phyloP scores from a whole-genome alignment of 2,797 vertebrate genomes.

The Lagorchestes hirsutus region DNA sequence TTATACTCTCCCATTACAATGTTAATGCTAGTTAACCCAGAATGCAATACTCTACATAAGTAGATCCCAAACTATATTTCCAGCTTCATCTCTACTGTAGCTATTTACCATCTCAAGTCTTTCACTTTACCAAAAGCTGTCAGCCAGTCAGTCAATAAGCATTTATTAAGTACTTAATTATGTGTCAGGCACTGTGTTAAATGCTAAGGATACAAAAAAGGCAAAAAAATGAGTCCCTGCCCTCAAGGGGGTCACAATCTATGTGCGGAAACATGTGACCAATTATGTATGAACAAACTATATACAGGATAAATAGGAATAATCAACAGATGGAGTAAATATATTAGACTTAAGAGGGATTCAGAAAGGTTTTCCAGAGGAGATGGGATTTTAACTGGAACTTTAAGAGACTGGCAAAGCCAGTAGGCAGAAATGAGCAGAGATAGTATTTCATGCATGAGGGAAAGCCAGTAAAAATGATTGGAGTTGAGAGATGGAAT shows the following conservation, averaged over 20 bases:
- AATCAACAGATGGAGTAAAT: not conserved
- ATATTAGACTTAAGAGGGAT: not conserved
- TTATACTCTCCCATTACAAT: not conserved
- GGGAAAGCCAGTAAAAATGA: not conserved
- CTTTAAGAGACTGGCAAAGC: not conserved
- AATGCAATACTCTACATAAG: not conserved
- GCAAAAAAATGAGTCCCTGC: not conserved
- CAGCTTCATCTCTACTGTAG: not conserved
- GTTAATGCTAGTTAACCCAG: not conserved
- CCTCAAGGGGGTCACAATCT: not conserved
- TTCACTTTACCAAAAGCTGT: not conserved
- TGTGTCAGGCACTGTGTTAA: not conserved
- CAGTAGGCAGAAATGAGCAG: not conserved
- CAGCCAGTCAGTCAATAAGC: conserved; percentile 9
- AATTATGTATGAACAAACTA: not conserved
- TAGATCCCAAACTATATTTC: not conserved
- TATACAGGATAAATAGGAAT: not conserved
- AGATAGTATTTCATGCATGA: not conserved
- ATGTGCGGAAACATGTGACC: not conserved
- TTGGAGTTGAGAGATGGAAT: not conserved
- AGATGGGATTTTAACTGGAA: not conserved
- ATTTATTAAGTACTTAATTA: not conserved
- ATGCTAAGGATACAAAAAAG: not conserved
- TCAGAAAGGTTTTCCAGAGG: not conserved
- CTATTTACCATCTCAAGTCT: not conserved